Percentiles rank a stretch among this genome's conserved stretches.
Evolutionary conservation across 1,140 invertebrate genomes (phyloP).

Genomic region (Euschistus heros): DNA sequence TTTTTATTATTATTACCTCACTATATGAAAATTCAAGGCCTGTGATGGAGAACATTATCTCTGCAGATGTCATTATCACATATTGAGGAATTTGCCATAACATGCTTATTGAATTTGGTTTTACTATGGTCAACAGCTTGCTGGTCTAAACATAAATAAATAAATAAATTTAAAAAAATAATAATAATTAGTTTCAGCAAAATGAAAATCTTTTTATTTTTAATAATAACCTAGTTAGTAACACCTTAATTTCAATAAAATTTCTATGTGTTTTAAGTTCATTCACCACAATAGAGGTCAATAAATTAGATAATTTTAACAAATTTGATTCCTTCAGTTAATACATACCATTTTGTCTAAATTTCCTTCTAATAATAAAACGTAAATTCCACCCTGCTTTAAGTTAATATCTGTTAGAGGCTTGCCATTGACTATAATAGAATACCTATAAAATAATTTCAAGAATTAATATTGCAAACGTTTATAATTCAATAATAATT

Average conservation of each 20-base stretch:
- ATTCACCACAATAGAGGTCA: too few species aligned
- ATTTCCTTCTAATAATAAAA: slow-evolving; percentile 18
- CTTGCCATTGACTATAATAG: slow-evolving; percentile 8
- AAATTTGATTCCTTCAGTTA: too few species aligned
- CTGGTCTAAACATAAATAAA: slow-evolving; percentile 24
- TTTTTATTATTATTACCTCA: slow-evolving; percentile 29
- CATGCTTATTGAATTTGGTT: slow-evolving; percentile 43
- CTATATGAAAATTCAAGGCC: slow-evolving; percentile 62
- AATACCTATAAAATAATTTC: slow-evolving; percentile 7
- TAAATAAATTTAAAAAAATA: neutral
- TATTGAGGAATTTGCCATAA: slow-evolving; percentile 53
- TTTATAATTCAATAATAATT: too few species aligned
- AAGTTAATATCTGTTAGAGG: slow-evolving; percentile 8
- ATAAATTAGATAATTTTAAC: too few species aligned
- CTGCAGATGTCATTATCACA: slow-evolving; percentile 48
- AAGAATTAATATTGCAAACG: too few species aligned
- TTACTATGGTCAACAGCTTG: slow-evolving; percentile 25
- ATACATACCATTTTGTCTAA: neutral
- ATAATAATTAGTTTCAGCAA: too few species aligned
- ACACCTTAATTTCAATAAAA: too few species aligned
- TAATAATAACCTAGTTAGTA: too few species aligned
- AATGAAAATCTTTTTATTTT: too few species aligned
- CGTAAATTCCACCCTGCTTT: slow-evolving; percentile 28
- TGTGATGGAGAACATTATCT: slow-evolving; percentile 63
- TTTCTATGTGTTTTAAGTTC: too few species aligned